A percentile compares a stretch with the other conserved stretches of the same genome.
These are phyloP conservation scores for Ostrea edulis DNA, from an alignment of 1,140 invertebrate genomes.

Conservation along the genomic window DNA sequence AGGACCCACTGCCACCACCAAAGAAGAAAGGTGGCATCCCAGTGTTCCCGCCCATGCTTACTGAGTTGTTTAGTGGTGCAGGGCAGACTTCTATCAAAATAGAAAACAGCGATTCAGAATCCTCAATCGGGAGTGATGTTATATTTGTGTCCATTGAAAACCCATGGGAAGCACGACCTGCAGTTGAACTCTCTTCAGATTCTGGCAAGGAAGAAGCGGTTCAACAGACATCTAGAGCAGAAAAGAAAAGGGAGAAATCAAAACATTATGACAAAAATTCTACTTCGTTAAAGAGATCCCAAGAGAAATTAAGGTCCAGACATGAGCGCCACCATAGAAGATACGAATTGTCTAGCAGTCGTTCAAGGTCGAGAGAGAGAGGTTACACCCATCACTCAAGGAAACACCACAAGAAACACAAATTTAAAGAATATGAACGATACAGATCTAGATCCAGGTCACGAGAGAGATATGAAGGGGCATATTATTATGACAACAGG, in stretches of 20 bases:
- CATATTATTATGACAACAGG: not conserved
- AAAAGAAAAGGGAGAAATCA: constrained; percentile 38
- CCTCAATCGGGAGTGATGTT: constrained; percentile 65
- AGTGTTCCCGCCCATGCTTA: constrained; percentile 32
- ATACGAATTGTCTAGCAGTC: constrained; percentile 29
- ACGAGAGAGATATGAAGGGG: not conserved
- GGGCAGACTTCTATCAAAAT: constrained; percentile 66
- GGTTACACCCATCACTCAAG: not conserved
- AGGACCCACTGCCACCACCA: constrained; percentile 48
- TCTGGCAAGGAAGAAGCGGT: constrained; percentile 71
- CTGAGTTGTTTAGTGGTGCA: constrained; percentile 40
- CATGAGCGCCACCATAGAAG: constrained; percentile 42
- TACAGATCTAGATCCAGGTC: constrained; percentile 38
- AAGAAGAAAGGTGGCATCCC: constrained; percentile 15
- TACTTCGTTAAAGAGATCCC: not conserved
- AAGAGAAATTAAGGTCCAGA: not conserved
- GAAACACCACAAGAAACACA: constrained; percentile 45
- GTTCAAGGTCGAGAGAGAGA: constrained; percentile 43
- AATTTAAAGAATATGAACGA: not conserved
- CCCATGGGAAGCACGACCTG: constrained; percentile 81
- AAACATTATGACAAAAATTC: constrained; percentile 20
- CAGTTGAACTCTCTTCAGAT: constrained; percentile 79
- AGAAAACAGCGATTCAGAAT: constrained; percentile 67
- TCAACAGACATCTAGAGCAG: not conserved
- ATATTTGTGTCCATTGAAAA: constrained; percentile 81